Conservation (phyloP, 1,140 invertebrate genomes). For the Goniozus legneri region DNA sequence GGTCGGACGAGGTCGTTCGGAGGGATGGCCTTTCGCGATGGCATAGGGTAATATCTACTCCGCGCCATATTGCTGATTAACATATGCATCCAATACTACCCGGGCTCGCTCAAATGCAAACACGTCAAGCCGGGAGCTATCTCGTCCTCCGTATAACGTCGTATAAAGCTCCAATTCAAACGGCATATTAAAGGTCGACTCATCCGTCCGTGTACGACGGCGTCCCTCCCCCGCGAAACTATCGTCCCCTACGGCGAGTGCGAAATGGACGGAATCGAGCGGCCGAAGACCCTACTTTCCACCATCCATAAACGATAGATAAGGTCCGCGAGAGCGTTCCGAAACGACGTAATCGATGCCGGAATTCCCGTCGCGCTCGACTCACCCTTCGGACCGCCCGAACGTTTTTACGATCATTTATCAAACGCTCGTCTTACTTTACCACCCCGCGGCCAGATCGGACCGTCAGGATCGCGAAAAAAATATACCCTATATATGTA, state of each 20-base stretch:
- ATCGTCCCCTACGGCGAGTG: slow-evolving; percentile 33
- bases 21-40: slow-evolving; percentile 23
- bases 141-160: slow-evolving; percentile 40
- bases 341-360: slow-evolving; percentile 15
- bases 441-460: neutral
- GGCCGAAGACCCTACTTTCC: neutral
- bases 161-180: slow-evolving; percentile 48
- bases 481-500: too few species aligned
- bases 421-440: neutral
- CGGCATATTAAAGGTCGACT: slow-evolving; percentile 49
- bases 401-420: slow-evolving; percentile 1
- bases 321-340: slow-evolving; percentile 18
- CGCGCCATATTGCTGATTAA: slow-evolving; percentile 51
- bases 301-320: slow-evolving; percentile 22
- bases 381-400: neutral
- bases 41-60: slow-evolving; percentile 42
- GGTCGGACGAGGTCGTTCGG: slow-evolving; percentile 22
- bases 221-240: slow-evolving; percentile 35
- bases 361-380: slow-evolving; percentile 1
- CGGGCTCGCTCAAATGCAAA: slow-evolving; percentile 43
- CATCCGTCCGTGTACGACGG: slow-evolving; percentile 37
- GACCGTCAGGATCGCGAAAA: too few species aligned
- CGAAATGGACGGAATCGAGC: neutral
- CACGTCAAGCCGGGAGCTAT: slow-evolving; percentile 43
- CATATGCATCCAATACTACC: slow-evolving; percentile 50